Base-by-base conservation (phyloP, 2,888 invertebrate species). In the Latrodectus elegans region DNA sequence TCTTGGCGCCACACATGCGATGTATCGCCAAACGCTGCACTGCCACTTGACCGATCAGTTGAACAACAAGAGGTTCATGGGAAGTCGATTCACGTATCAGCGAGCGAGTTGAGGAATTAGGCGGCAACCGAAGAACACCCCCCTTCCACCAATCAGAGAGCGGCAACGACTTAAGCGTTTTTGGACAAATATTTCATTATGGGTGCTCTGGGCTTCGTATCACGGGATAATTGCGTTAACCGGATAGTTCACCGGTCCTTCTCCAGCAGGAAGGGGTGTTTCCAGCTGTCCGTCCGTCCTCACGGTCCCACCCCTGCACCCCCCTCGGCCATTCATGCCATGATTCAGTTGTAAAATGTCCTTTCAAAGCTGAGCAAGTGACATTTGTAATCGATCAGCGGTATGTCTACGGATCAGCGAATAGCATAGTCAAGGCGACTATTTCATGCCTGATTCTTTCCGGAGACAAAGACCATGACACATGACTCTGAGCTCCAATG, bases 181-280 rank as follows among this genome's bases (percentile, higher is more conserved):
- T 80, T 88, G 84, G 88, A 88, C 88, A 88, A 88, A 88, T 83
- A 88, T 88, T 88, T 88, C 88, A 88, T 88, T 88, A 88, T 83
- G 74, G 84, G 84, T 76, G 55, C 84, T 88, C 84, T 71, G 70
- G 88, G 88, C 80, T 82, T 83, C 85, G 83, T 73, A 72, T 76
- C 82, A 80, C 49, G 53, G 79, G 88, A 86, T 89, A 89, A 89
- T 88, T 89, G 83, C 88, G 89, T 89, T 89, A 89, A 89, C 88
- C 84, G 88, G 84, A 89, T 89, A 89, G 88, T 86, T 88, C 72
- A 72, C 77, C 76, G 60, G 76, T 86, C 77, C 73, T 60, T 55
- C 65, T 65, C 78, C 17, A 52, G 26, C n/a, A 53, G 75, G 80
- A 64, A 65, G 85, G 85, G 85, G 75, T 67, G 55, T 80, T 75